Conservation (phyloP, 2,113 vertebrate species). For the Noctilio leporinus region DNA sequence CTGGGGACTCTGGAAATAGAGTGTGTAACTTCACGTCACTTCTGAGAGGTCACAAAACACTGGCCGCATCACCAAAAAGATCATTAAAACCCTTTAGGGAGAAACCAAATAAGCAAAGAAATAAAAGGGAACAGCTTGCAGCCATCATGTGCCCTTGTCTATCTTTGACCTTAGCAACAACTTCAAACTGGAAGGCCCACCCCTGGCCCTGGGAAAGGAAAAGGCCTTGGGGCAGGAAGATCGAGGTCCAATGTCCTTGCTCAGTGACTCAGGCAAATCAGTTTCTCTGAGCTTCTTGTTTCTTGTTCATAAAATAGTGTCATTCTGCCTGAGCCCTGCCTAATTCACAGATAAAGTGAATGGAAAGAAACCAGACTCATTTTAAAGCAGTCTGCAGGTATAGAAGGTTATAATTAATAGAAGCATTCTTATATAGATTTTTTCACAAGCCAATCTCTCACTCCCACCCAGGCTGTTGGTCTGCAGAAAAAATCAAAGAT, state of each 20-base stretch:
- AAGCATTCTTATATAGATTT: background rate
- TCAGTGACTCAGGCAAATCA: background rate
- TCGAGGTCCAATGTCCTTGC: background rate
- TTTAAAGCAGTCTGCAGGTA: background rate
- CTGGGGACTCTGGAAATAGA: background rate
- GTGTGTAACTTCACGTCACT: background rate
- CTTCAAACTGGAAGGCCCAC: background rate
- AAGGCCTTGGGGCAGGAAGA: background rate
- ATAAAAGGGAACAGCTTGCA: accelerated
- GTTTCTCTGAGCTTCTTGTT: background rate
- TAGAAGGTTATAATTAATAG: background rate
- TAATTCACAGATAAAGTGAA: background rate
- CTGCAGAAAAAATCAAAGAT: background rate
- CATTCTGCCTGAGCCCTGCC: background rate
- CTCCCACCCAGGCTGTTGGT: background rate
- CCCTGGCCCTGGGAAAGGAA: accelerated
- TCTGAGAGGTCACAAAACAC: background rate
- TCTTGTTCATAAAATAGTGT: background rate
- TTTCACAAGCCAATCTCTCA: background rate
- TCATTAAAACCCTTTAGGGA: background rate
- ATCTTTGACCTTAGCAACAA: background rate
- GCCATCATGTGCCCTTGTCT: too few species aligned
- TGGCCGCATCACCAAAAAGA: background rate
- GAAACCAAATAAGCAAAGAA: background rate
- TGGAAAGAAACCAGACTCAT: background rate